phyloP scores from a whole-genome alignment of 2,797 vertebrate species.

The Limosa lapponica region DNA sequence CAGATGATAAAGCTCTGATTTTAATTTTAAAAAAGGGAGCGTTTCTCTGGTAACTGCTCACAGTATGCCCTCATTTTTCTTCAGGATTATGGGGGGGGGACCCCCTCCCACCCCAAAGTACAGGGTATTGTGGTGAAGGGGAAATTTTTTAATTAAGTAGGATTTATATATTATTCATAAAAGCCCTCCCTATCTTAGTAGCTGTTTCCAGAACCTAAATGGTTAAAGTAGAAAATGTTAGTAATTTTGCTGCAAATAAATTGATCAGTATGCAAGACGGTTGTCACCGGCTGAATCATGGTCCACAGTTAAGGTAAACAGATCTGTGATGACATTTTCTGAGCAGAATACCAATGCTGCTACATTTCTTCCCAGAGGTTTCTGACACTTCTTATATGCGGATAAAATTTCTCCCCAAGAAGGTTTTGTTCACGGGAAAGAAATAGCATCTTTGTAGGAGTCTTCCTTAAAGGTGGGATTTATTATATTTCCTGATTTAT shows the following conservation, averaged over 20 bases:
- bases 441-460: constrained; percentile 49
- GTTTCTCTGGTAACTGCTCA: constrained; percentile 13
- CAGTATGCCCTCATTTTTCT: not conserved
- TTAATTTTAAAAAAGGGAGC: not conserved
- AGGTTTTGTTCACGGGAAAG: constrained; percentile 48
- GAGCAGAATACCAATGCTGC: constrained; percentile 83
- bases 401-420: constrained; percentile 67
- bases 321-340: constrained; percentile 82
- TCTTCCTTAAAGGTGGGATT: constrained; percentile 75
- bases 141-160: not conserved
- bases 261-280: constrained; percentile 83
- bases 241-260: constrained; percentile 79
- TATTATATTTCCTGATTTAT: not conserved
- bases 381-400: constrained; percentile 69
- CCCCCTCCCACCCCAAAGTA: not conserved
- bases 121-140: not conserved
- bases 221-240: constrained; percentile 74
- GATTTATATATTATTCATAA: not conserved
- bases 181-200: not conserved
- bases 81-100: not conserved
- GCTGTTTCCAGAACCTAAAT: constrained; percentile 70
- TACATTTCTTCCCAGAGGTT: constrained; percentile 74
- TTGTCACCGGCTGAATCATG: constrained; percentile 82
- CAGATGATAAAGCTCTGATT: not conserved
- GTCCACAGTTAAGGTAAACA: constrained; percentile 83